These are phyloP conservation scores for Acrobasis consociella DNA, from an alignment of 2,888 invertebrate species.

Conservation along the genomic window DNA sequence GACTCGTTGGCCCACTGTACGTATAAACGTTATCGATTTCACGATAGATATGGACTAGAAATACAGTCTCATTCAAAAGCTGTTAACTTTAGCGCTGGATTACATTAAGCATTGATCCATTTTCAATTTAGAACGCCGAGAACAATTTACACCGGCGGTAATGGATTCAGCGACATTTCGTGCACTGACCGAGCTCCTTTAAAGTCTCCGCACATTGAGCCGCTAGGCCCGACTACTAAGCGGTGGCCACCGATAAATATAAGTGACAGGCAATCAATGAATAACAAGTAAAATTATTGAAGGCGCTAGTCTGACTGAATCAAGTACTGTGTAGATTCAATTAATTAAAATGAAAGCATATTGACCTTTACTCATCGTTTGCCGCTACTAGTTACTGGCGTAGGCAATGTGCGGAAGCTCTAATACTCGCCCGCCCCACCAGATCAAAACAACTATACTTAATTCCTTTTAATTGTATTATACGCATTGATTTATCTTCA, in stretches of 20 bases:
- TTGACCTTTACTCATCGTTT: too few species aligned
- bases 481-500: conserved; percentile 51
- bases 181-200: conserved; percentile 26
- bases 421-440: conserved; percentile 29
- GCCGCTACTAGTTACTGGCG: too few species aligned
- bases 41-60: neutral
- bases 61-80: neutral
- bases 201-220: neutral
- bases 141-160: conserved; percentile 28
- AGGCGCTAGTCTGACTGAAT: too few species aligned
- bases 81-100: conserved; percentile 2
- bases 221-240: neutral
- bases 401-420: too few species aligned
- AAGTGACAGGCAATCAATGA: too few species aligned
- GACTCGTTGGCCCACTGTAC: too few species aligned
- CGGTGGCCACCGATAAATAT: too few species aligned
- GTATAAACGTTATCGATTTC: neutral
- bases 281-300: too few species aligned
- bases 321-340: too few species aligned
- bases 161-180: neutral
- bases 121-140: conserved; percentile 12
- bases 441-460: conserved; percentile 42
- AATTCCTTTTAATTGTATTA: conserved; percentile 59
- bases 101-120: conserved; percentile 17
- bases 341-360: too few species aligned